These are phyloP conservation scores for Salticus scenicus DNA, from an alignment of 2,888 invertebrate genomes.

Conservation along the genomic window DNA sequence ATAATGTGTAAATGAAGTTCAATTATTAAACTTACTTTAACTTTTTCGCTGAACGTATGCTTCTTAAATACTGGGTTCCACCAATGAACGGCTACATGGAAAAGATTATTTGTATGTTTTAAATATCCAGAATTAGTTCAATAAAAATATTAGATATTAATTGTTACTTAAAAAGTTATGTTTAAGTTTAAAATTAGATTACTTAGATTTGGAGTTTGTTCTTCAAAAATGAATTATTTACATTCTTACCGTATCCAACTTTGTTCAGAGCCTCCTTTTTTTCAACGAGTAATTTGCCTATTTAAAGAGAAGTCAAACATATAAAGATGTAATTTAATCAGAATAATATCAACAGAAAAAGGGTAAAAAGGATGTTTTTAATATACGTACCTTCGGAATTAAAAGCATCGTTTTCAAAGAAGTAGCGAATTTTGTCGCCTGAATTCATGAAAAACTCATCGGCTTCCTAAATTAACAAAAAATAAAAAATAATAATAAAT, in stretches of 20 bases:
- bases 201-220: too few species aligned
- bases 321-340: not conserved
- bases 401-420: constrained; percentile 90
- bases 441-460: constrained; percentile 92
- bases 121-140: not conserved
- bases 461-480: constrained; percentile 78
- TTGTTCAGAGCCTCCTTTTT: constrained; percentile 80
- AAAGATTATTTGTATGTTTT: not conserved
- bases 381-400: constrained; percentile 78
- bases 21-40: constrained; percentile 32
- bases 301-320: not conserved
- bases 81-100: constrained; percentile 38
- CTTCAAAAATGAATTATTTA: too few species aligned
- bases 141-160: too few species aligned
- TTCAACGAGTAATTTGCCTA: constrained; percentile 78
- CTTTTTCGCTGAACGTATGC: constrained; percentile 42
- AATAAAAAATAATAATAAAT: not conserved
- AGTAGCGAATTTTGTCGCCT: constrained; percentile 91
- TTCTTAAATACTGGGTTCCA: constrained; percentile 41
- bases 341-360: not conserved
- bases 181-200: too few species aligned
- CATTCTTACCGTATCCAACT: constrained; percentile 79
- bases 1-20: too few species aligned
- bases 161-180: too few species aligned
- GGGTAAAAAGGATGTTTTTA: not conserved